phyloP scores from a whole-genome alignment of 2,113 vertebrate species.

The Ctenomys sociabilis region DNA sequence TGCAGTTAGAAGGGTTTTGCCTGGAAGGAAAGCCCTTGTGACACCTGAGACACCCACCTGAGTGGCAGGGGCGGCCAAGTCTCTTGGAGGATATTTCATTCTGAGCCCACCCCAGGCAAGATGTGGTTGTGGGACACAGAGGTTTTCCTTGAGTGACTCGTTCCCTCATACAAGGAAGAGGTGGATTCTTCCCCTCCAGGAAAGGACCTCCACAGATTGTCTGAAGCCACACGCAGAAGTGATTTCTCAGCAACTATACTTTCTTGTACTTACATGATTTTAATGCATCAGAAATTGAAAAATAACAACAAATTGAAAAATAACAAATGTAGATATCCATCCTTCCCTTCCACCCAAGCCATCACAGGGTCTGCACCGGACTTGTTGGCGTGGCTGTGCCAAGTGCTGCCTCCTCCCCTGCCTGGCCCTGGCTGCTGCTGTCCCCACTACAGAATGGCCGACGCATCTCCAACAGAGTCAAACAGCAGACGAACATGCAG shows the following conservation, averaged over 20 bases:
- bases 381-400: background rate
- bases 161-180: background rate
- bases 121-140: background rate
- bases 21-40: conserved; percentile 54
- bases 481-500: background rate
- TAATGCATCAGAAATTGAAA: conserved; percentile 25
- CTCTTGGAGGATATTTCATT: background rate
- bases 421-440: background rate
- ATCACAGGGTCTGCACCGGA: background rate
- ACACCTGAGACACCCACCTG: background rate
- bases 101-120: background rate
- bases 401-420: background rate
- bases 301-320: background rate
- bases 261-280: background rate
- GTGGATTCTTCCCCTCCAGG: background rate
- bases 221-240: background rate
- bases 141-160: background rate
- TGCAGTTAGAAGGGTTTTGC: background rate
- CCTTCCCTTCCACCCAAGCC: background rate
- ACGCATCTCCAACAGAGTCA: background rate
- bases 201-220: background rate
- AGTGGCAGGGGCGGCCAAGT: background rate
- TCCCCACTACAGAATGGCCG: background rate
- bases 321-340: background rate
- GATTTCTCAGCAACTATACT: background rate